These are phyloP conservation scores for Leucania comma DNA, from an alignment of 2,888 invertebrate species.

Conservation along the genomic window DNA sequence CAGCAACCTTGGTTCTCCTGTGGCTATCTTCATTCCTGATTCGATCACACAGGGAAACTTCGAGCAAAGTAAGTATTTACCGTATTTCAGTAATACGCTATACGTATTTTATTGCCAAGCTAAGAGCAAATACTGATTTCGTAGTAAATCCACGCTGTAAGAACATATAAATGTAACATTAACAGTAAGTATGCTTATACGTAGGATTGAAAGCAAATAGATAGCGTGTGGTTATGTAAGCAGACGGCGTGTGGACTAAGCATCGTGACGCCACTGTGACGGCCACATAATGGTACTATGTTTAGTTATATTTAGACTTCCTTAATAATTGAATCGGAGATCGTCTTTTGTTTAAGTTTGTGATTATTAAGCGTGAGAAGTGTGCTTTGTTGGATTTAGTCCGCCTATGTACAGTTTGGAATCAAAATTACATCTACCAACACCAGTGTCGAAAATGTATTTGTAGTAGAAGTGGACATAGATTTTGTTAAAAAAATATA, in stretches of 20 bases:
- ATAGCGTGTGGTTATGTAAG: conserved; percentile 12
- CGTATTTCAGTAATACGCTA: no score
- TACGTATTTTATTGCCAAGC: no score
- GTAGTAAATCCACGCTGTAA: not conserved
- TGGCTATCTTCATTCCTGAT: no score
- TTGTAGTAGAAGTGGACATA: no score
- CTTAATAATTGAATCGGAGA: not conserved
- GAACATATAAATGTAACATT: conserved; percentile 6
- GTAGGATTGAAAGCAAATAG: conserved; percentile 24
- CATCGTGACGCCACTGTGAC: conserved; percentile 31
- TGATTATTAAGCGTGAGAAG: not conserved
- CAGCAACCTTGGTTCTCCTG: no score
- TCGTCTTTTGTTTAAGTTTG: not conserved
- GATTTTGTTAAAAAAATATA: no score
- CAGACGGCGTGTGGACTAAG: conserved; percentile 11
- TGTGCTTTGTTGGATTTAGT: no score
- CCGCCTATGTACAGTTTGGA: no score
- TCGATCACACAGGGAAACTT: no score
- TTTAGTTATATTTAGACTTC: conserved; percentile 5
- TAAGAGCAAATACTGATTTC: not conserved
- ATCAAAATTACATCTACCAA: no score
- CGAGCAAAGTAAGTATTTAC: no score
- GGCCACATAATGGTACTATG: conserved; percentile 8
- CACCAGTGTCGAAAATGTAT: no score
- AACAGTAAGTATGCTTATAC: not conserved